Evolutionary conservation across 2,113 vertebrate species (phyloP).

Genomic region (Heloderma charlesbogerti): DNA sequence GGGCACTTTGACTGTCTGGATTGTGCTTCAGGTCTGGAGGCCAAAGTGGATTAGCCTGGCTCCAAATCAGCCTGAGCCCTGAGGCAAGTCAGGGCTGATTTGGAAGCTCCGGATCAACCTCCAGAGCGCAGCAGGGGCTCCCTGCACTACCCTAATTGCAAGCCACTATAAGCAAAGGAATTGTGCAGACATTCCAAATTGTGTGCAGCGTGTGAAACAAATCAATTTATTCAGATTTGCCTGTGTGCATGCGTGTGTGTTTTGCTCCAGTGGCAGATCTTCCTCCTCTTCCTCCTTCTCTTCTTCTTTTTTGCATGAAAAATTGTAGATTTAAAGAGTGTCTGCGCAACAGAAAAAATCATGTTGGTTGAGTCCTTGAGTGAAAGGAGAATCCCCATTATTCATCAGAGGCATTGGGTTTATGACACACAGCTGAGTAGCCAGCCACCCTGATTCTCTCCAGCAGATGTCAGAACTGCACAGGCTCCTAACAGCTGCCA

Average conservation of each 20-base stretch:
- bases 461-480: slow-evolving; percentile 16
- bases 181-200: too few relatives aligned
- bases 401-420: not conserved
- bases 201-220: not conserved
- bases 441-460: slow-evolving; percentile 8
- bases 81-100: too few relatives aligned
- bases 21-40: too few relatives aligned
- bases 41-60: too few relatives aligned
- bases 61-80: too few relatives aligned
- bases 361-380: not conserved
- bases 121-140: too few relatives aligned
- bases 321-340: not conserved
- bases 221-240: not conserved
- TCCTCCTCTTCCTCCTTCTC: not conserved
- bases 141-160: too few relatives aligned
- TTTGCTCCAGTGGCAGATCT: not conserved
- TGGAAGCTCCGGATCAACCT: too few relatives aligned
- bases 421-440: not conserved
- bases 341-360: not conserved
- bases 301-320: not conserved
- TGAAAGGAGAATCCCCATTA: not conserved
- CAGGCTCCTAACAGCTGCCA: slow-evolving; percentile 8
- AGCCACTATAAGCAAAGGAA: not conserved
- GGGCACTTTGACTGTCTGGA: too few relatives aligned
- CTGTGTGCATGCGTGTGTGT: not conserved